These are phyloP conservation scores for Neolamprologus caudopunctatus DNA, from an alignment of 2,113 vertebrate genomes.

Conservation along the genomic window DNA sequence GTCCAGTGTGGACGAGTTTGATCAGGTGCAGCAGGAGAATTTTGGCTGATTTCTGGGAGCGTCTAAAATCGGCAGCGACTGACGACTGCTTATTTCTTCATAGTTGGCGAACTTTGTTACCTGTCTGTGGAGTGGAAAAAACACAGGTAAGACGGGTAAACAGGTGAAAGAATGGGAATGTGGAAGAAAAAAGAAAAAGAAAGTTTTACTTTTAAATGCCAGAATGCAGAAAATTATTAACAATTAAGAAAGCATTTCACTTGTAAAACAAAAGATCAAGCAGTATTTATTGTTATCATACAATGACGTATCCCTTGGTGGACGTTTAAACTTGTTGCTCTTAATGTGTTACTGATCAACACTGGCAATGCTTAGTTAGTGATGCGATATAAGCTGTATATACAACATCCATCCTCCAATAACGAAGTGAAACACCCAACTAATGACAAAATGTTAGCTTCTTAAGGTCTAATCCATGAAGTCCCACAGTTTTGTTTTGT, in stretches of 20 bases:
- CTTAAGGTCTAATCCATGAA: background rate
- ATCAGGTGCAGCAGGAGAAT: slow-evolving; percentile 78
- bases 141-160: background rate
- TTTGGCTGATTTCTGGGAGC: slow-evolving; percentile 71
- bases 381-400: background rate
- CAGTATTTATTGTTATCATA: background rate
- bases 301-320: background rate
- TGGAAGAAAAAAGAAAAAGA: background rate
- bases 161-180: background rate
- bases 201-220: background rate
- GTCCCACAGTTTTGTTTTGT: background rate
- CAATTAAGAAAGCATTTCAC: background rate
- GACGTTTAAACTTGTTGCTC: background rate
- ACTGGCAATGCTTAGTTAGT: background rate
- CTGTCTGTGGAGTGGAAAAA: slow-evolving; percentile 67
- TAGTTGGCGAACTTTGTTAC: slow-evolving; percentile 76
- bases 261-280: background rate
- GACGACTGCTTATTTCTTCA: slow-evolving; percentile 55
- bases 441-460: background rate
- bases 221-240: background rate
- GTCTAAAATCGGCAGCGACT: slow-evolving; percentile 73
- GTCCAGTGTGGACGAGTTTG: background rate
- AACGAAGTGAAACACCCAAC: background rate
- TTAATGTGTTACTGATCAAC: background rate
- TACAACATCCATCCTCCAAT: background rate